Evolutionary conservation across 2,797 vertebrate genomes (phyloP).

Genomic region (Onychomys arenicola): DNA sequence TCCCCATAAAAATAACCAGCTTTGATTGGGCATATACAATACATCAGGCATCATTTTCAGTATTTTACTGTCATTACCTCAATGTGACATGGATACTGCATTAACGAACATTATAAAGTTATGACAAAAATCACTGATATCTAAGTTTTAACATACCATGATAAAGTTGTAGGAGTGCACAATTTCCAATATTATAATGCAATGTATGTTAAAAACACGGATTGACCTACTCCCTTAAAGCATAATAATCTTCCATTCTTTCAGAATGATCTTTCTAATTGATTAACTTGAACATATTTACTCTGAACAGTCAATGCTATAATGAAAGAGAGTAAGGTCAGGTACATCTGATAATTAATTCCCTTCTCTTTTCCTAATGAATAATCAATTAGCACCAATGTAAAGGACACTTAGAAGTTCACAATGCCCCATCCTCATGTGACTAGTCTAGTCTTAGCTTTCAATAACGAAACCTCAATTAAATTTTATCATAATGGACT

Average conservation of each 20-base stretch:
- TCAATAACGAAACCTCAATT: slow-evolving; percentile 50
- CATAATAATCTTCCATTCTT: slow-evolving; percentile 3
- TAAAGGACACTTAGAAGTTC: background rate
- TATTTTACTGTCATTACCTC: slow-evolving; percentile 13
- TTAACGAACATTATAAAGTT: slow-evolving; percentile 41
- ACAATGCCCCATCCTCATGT: background rate
- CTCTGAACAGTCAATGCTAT: slow-evolving; percentile 36
- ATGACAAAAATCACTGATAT: background rate
- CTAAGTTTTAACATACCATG: slow-evolving; percentile 14
- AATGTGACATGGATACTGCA: background rate
- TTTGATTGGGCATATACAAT: background rate
- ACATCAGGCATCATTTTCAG: background rate
- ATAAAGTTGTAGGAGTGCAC: background rate
- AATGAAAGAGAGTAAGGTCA: slow-evolving; percentile 11
- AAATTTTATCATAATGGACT: slow-evolving; percentile 43
- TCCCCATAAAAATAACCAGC: background rate
- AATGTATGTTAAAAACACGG: background rate
- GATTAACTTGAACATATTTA: slow-evolving; percentile 26
- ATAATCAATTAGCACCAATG: slow-evolving; percentile 8
- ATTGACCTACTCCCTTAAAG: background rate
- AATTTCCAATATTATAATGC: background rate
- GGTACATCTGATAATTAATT: slow-evolving; percentile 26
- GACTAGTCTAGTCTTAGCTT: background rate
- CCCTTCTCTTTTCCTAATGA: slow-evolving; percentile 51
- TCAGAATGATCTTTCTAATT: background rate